Evolutionary conservation across 2,797 vertebrate genomes (phyloP), one percentile per base, ranked within the genome.

Genomic region (Urophycis tenuis): DNA sequence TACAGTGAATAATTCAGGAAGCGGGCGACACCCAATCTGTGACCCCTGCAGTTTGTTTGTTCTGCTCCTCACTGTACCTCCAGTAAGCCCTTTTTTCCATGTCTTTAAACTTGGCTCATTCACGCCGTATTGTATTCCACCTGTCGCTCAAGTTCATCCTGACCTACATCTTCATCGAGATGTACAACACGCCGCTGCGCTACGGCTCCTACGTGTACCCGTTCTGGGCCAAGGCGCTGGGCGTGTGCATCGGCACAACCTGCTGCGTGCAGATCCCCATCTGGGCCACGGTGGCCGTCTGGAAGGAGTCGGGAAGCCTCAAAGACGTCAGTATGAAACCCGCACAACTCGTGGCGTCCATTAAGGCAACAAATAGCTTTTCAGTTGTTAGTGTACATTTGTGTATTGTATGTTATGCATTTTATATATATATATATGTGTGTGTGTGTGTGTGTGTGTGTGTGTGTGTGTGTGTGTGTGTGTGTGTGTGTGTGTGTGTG

Each of bases 211-310:
- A 95, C 6, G 87, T 90, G 81, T 95, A 87, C 84, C 94, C 94
- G 0, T 85, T 45, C 29, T 95, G 94, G 94, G 94, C 94, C 6
- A 94, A 87, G 76, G 93, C 91, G 0, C 82, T 96, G 77, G 95
- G 95, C 0, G 82, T 95, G 78, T 95, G 94, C 83, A 92, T 95
- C 87, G 94, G 91, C 0, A 60, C 91, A 0, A 77, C 91, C 80
- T 93, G 93, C 91, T 95, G 94, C 81, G 83, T 95, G 19, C 95
- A 94, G 89, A 93, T 96, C 80, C 92, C 89, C 10, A 91, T 95
- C 79, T 95, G 95, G 94, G 94, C 92, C 2, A 30, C 85, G 0
- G 83, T 94, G 2, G 93, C 94, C 72, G 89, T 96, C 81, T 75
- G 85, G 87, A 93, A 84, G 33, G 91, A 96, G 90, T 92, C 93